Conservation (phyloP, 2,888 invertebrate species). For the Listrodromus nycthemerus region DNA sequence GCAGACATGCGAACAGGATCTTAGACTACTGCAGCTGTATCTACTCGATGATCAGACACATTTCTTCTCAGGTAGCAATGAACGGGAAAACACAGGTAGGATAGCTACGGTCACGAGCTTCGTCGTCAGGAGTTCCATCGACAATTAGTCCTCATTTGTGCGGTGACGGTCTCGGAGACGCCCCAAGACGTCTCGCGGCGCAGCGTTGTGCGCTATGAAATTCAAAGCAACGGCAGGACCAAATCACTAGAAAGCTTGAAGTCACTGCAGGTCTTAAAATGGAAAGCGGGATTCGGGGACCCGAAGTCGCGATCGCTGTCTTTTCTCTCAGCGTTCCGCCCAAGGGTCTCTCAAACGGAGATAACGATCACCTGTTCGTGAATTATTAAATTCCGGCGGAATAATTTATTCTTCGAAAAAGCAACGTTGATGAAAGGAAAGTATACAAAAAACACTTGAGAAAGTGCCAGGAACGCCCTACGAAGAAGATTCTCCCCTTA, state of each 20-base stretch:
- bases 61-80: too few relatives aligned
- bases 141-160: background rate
- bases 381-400: background rate
- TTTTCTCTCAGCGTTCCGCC: background rate
- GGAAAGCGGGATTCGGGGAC: background rate
- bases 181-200: background rate
- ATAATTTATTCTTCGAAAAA: background rate
- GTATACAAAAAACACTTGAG: background rate
- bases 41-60: background rate
- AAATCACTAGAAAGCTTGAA: background rate
- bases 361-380: background rate
- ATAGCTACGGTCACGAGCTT: background rate
- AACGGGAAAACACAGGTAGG: too few relatives aligned
- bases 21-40: background rate
- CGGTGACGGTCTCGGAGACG: background rate
- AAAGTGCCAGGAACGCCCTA: background rate
- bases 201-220: background rate
- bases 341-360: background rate
- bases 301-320: background rate
- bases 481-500: background rate
- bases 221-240: background rate
- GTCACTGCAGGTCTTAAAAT: background rate
- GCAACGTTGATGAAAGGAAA: background rate
- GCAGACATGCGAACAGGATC: constrained; percentile 3
- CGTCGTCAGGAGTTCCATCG: background rate